These are phyloP conservation scores for Megalonaias nervosa DNA, from an alignment of 1,140 invertebrate genomes.

Conservation along the genomic window DNA sequence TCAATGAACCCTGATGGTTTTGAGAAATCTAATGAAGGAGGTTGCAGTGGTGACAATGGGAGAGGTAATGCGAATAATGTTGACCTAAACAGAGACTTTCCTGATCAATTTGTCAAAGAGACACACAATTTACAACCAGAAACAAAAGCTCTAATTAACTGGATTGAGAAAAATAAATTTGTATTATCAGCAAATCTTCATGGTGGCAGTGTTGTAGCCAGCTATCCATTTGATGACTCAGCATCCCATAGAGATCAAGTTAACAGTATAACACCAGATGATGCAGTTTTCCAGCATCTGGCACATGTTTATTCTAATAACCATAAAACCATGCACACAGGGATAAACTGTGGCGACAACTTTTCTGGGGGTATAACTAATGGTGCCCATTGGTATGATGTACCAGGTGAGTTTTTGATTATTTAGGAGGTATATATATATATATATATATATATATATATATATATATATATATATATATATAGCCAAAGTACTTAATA, in stretches of 20 bases:
- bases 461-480: too few relatives aligned
- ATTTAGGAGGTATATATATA: too few relatives aligned
- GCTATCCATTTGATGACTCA: conserved; percentile 86
- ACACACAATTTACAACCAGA: conserved; percentile 90
- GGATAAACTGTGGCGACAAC: conserved; percentile 49
- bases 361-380: conserved; percentile 83
- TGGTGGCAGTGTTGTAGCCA: conserved; percentile 91
- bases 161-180: conserved; percentile 90
- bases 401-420: conserved; percentile 72
- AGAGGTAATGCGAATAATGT: conserved; percentile 86
- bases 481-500: too few relatives aligned
- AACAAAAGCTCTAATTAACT: conserved; percentile 92
- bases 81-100: conserved; percentile 98
- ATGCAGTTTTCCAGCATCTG: conserved; percentile 61
- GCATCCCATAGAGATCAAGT: conserved; percentile 13
- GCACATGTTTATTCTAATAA: conserved; percentile 65
- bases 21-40: conserved; percentile 75
- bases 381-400: conserved; percentile 89
- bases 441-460: too few relatives aligned
- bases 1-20: conserved; percentile 99
- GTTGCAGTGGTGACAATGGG: conserved; percentile 74
- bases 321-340: conserved; percentile 71
- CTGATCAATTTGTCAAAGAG: conserved; percentile 81
- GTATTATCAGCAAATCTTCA: conserved; percentile 97
- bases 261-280: conserved; percentile 71